Evolutionary conservation across 2,797 vertebrate species (phyloP).

Genomic region (Lutjanus argentimaculatus): DNA sequence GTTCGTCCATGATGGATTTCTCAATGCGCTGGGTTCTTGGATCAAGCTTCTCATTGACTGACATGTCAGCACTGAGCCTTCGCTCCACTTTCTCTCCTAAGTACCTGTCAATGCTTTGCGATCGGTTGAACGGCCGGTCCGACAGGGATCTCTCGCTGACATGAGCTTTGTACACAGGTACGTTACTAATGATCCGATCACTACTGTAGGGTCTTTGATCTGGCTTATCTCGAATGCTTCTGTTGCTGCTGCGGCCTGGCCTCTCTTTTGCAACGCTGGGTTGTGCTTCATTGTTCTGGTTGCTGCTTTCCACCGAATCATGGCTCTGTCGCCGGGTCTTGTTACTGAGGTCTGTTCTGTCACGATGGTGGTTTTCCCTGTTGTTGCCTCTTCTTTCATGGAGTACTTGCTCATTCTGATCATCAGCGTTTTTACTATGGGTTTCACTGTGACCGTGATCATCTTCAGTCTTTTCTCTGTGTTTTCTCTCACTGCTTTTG

Average conservation of each 20-base stretch:
- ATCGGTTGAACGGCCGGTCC: constrained; percentile 55
- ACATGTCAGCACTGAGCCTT: constrained; percentile 53
- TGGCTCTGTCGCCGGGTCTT: constrained; percentile 35
- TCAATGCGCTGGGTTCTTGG: constrained; percentile 72
- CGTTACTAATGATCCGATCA: constrained; percentile 77
- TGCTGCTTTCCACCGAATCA: constrained; percentile 36
- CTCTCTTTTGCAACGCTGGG: constrained; percentile 45
- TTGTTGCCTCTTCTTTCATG: constrained; percentile 21
- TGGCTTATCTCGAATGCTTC: constrained; percentile 51
- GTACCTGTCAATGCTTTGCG: constrained; percentile 74
- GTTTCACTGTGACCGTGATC: constrained; percentile 40
- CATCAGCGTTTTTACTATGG: neutral
- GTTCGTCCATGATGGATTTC: constrained; percentile 76
- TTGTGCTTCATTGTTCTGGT: constrained; percentile 22
- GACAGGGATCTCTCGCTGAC: constrained; percentile 44
- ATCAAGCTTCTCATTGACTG: constrained; percentile 60
- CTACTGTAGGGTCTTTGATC: constrained; percentile 70
- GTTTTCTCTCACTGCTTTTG: constrained; percentile 67
- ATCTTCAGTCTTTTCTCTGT: constrained; percentile 53
- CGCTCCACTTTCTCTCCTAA: constrained; percentile 59
- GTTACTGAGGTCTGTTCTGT: constrained; percentile 18
- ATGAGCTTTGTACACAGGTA: constrained; percentile 78
- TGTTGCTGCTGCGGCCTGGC: constrained; percentile 65
- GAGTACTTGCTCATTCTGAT: constrained; percentile 16
- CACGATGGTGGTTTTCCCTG: constrained; percentile 32